These are phyloP conservation scores for Frieseomelitta varia DNA, from an alignment of 1,140 invertebrate genomes.

Conservation along the genomic window DNA sequence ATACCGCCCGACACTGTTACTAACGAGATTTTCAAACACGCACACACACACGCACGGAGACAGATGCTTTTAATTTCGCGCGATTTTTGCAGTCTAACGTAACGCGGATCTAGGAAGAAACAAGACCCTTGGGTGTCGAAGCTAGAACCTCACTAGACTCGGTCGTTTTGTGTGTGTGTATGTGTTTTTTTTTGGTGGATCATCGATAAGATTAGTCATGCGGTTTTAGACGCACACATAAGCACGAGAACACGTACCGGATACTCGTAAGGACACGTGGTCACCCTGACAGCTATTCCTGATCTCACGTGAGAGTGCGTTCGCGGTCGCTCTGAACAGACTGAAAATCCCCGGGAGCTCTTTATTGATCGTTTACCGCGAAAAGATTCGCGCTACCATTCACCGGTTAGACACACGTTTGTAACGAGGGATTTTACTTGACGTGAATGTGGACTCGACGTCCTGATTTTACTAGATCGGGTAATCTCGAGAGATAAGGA, in stretches of 20 bases:
- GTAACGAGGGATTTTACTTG: no score
- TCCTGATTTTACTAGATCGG: neutral
- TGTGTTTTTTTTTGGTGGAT: neutral
- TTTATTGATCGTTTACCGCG: slow-evolving; percentile 40
- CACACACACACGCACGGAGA: neutral
- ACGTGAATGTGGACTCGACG: no score
- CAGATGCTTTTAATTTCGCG: neutral
- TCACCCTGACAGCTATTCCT: slow-evolving; percentile 36
- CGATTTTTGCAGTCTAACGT: neutral
- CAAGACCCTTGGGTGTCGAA: neutral
- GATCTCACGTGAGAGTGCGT: slow-evolving; percentile 39
- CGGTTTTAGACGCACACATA: neutral
- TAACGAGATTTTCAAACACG: neutral
- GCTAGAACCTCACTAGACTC: neutral
- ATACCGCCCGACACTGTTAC: neutral
- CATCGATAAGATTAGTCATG: neutral
- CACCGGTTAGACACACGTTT: neutral
- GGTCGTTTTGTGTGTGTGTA: no score
- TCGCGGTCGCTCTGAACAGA: slow-evolving; percentile 9
- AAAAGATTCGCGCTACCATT: slow-evolving; percentile 19
- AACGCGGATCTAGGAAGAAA: neutral
- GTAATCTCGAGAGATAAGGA: neutral
- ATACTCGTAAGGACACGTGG: slow-evolving; percentile 40
- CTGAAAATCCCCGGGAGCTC: slow-evolving; percentile 47
- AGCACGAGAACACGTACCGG: slow-evolving; percentile 30